Evolutionary conservation across 1,140 invertebrate species (phyloP).

Genomic region (Solenopsis fugax): DNA sequence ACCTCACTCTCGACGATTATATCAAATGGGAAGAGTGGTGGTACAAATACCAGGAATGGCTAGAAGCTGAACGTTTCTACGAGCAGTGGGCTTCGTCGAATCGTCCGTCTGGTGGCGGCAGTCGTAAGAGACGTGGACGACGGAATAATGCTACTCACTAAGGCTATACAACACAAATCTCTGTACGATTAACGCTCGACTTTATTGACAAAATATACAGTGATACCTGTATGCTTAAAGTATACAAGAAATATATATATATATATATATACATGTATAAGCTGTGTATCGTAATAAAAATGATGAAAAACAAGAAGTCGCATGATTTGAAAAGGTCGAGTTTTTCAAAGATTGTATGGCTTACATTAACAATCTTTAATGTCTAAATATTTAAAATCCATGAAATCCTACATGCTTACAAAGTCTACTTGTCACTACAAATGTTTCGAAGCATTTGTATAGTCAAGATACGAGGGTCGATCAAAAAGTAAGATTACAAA

Average conservation of each 20-base stretch:
- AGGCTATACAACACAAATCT: slow-evolving; percentile 22
- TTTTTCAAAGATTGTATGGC: too few species aligned
- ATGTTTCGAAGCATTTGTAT: too few species aligned
- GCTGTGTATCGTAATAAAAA: too few species aligned
- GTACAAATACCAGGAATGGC: slow-evolving; percentile 97
- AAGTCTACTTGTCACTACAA: too few species aligned
- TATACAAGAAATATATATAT: neutral
- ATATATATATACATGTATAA: too few species aligned
- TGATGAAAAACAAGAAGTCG: too few species aligned
- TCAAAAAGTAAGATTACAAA: too few species aligned
- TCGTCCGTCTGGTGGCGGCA: slow-evolving; percentile 78
- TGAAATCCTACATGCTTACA: too few species aligned
- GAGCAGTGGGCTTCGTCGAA: slow-evolving; percentile 89
- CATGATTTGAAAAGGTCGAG: too few species aligned
- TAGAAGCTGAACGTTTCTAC: slow-evolving; percentile 93
- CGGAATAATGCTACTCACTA: slow-evolving; percentile 83
- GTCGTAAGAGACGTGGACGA: slow-evolving; percentile 82
- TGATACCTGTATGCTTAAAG: slow-evolving; percentile 67
- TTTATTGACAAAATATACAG: slow-evolving; percentile 61
- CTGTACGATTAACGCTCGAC: slow-evolving; percentile 43
- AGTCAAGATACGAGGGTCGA: too few species aligned
- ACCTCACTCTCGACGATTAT: slow-evolving; percentile 93
- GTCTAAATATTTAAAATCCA: too few species aligned
- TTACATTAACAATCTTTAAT: too few species aligned
- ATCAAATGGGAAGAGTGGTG: slow-evolving; percentile 98